These are phyloP conservation scores for Hydrolagus affinis DNA, from an alignment of 2,113 vertebrate species.

Conservation along the genomic window DNA sequence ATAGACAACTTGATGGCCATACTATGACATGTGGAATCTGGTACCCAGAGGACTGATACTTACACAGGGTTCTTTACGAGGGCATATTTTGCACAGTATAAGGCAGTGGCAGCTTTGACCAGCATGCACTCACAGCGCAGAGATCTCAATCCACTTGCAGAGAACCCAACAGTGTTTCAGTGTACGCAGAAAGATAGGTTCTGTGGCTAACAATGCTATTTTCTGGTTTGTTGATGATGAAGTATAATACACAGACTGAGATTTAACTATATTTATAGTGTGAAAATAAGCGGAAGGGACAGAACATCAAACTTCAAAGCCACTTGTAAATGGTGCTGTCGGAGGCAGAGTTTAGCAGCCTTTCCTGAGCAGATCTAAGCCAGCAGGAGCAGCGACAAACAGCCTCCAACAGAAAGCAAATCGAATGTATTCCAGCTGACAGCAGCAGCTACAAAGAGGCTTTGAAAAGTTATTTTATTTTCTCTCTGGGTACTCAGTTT, in stretches of 20 bases:
- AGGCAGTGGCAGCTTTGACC: background rate
- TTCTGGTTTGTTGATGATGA: background rate
- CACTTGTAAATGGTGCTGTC: background rate
- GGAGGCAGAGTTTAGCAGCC: background rate
- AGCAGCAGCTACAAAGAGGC: background rate
- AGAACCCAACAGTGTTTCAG: background rate
- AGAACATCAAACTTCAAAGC: slow-evolving; percentile 1
- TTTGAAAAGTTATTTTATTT: background rate
- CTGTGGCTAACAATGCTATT: background rate
- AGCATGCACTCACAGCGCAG: too few species aligned
- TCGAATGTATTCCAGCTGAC: background rate
- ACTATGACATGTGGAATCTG: too few species aligned
- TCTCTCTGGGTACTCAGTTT: background rate
- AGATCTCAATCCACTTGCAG: background rate
- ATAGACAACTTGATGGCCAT: too few species aligned
- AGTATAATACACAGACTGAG: background rate
- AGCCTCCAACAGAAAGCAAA: background rate
- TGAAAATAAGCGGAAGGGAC: background rate
- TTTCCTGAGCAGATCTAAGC: background rate
- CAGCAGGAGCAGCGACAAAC: background rate
- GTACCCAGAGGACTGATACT: too few species aligned
- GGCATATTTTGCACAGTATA: background rate
- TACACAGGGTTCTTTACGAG: too few species aligned
- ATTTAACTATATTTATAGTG: background rate
- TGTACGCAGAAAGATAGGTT: background rate